Base-by-base conservation (phyloP, 2,113 vertebrate species). In the Brachyistius frenatus region DNA sequence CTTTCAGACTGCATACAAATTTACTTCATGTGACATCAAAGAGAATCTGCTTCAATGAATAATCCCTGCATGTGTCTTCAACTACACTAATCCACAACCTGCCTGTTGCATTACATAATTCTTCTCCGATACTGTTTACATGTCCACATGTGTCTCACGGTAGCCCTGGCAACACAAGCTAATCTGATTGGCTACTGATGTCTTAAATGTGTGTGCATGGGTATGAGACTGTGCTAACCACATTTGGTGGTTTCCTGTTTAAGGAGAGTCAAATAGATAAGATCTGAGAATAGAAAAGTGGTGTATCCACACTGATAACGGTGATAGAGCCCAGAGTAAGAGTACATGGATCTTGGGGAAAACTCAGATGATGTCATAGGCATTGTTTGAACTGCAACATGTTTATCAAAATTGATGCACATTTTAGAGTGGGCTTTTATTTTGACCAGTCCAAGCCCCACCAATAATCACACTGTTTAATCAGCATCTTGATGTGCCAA, bases 241-340 rank as follows among this genome's bases (percentile, higher is more conserved):
- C 73, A 78, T 88, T 88, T 86, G 66, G 49, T 80, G 73, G 81
- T 90, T 94, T 93, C 72, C 82, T 92, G 81, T 86, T 88, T 80
- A 64, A 72, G 36, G 32, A 74, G 33, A 81, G 57, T 56, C 54
- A 74, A 62, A 71, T 33, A 78, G 82, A 87, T 84, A 80, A 80
- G 60, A 75, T 54, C 76, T 35, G 36, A 0, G 31, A 11, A 30
- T 16, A 52, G 30, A 11, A 33, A 39, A 0, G n/a, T 55, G 50
- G 32, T 61, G 55, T 35, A 33, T 73, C 56, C 66, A 73, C n/a
- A 62, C 1, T 6, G 32, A 49, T 56, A 58, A 56, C 37, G 13
- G 1, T 44, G 39, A 35, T 13, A 53, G 5, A 77, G n/a, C 5
- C 13, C 33, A 35, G 30, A 23, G 30, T 23, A 31, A 36, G 13